Base-by-base conservation (phyloP, 2,888 invertebrate genomes). In the Lissonota sp. region DNA sequence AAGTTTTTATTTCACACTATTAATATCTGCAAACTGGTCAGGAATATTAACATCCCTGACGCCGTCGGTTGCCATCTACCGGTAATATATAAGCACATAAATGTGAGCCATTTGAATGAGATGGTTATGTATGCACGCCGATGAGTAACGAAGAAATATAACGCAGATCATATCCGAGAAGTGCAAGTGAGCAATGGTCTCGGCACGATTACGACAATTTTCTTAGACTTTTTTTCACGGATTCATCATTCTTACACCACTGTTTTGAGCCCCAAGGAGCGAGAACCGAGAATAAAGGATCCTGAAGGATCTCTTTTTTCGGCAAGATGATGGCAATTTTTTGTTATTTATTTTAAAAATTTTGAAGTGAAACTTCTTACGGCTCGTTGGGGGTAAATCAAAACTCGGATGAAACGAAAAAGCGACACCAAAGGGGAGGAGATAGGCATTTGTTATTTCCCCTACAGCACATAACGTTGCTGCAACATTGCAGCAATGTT, bases 11-110 rank as follows among this genome's bases (percentile, higher is more conserved):
- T n/a, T n/a, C n/a, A n/a, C n/a, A n/a, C n/a, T n/a, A n/a, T n/a
- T n/a, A n/a, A n/a, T n/a, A n/a, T n/a, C n/a, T n/a, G n/a, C n/a
- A n/a, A n/a, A n/a, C n/a, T n/a, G n/a, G n/a, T n/a, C n/a, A n/a
- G n/a, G n/a, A n/a, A n/a, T n/a, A n/a, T n/a, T 92, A 91, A 91
- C 89, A 88, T 71, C 14, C 60, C 58, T 89, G 89, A 89, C 92
- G 87, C 89, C 87, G 91, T 92, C 92, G 92, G 92, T 92, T 92
- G 92, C 88, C 92, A 78, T 70, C 72, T 78, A 80, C 60, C 78
- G 85, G 84, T 88, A 85, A 87, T 83, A 70, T 72, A 58, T 58
- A 72, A 10, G n/a, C 63, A 60, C 10, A 37, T 14, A 40, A 51
- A 12, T 60, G 51, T 46, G 44, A 7, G 72, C 72, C 67, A 72